These are phyloP conservation scores for Anguilla anguilla DNA, from an alignment of 2,797 vertebrate species.

Conservation along the genomic window DNA sequence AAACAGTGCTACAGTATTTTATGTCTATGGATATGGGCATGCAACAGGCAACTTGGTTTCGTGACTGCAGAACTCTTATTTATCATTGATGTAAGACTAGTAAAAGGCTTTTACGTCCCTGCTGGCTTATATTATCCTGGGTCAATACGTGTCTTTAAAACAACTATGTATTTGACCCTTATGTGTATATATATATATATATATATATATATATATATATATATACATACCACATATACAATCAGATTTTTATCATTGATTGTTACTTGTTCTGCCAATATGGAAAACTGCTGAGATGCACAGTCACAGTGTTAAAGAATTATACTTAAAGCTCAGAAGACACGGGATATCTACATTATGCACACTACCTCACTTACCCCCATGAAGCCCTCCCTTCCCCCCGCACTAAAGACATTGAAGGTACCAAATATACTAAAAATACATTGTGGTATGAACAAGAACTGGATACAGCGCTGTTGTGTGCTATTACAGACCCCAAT, in stretches of 20 bases:
- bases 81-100: not conserved
- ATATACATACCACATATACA: too few species aligned
- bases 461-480: too few species aligned
- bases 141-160: not conserved
- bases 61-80: not conserved
- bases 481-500: too few species aligned
- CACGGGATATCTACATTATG: not conserved
- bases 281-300: not conserved
- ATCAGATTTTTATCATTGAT: not conserved
- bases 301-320: not conserved
- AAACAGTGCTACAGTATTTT: not conserved
- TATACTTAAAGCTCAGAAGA: not conserved
- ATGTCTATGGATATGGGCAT: not conserved
- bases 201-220: too few species aligned
- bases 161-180: too few species aligned
- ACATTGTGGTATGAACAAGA: too few species aligned
- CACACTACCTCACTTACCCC: too few species aligned
- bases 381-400: not conserved
- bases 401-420: too few species aligned
- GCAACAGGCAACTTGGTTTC: not conserved
- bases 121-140: not conserved
- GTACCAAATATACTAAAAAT: too few species aligned
- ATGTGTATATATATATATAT: too few species aligned
- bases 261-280: not conserved
- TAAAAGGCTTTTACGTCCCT: not conserved